Conservation (phyloP, 1,140 invertebrate species). For the Drosophila lacteicornis region DNA sequence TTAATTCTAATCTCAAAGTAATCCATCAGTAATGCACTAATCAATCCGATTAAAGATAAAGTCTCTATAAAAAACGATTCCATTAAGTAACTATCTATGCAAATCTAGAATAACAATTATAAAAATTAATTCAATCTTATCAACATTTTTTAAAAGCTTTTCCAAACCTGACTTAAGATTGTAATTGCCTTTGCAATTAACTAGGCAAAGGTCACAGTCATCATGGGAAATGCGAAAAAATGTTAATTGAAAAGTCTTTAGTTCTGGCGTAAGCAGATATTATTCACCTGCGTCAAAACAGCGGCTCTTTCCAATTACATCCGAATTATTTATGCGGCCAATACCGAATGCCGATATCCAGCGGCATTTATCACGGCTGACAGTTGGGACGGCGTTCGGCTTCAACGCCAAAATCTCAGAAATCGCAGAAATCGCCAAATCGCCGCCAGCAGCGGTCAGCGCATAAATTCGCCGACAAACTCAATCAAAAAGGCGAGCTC, state of each 20-base stretch:
- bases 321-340: slow-evolving; percentile 69
- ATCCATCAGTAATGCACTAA: not conserved
- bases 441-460: slow-evolving; percentile 53
- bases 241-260: slow-evolving; percentile 41
- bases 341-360: slow-evolving; percentile 49
- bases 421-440: slow-evolving; percentile 42
- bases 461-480: slow-evolving; percentile 71
- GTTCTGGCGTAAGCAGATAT: slow-evolving; percentile 1
- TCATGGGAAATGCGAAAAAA: slow-evolving; percentile 33
- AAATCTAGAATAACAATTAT: slow-evolving; percentile 16
- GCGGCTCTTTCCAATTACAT: slow-evolving; percentile 53
- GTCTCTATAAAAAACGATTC: not conserved
- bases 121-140: slow-evolving; percentile 37
- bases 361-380: slow-evolving; percentile 64
- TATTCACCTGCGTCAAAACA: slow-evolving; percentile 47
- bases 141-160: slow-evolving; percentile 33
- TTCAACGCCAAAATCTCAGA: slow-evolving; percentile 35
- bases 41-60: not conserved
- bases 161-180: not conserved
- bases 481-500: slow-evolving; percentile 53
- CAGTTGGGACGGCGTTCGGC: slow-evolving; percentile 59
- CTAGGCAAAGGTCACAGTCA: slow-evolving; percentile 21
- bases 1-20: not conserved
- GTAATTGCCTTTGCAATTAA: slow-evolving; percentile 29
- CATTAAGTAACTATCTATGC: slow-evolving; percentile 21